Evolutionary conservation across 2,113 vertebrate genomes (phyloP), one percentile per base, ranked within the genome.

Genomic region (Pampusana beccarii): DNA sequence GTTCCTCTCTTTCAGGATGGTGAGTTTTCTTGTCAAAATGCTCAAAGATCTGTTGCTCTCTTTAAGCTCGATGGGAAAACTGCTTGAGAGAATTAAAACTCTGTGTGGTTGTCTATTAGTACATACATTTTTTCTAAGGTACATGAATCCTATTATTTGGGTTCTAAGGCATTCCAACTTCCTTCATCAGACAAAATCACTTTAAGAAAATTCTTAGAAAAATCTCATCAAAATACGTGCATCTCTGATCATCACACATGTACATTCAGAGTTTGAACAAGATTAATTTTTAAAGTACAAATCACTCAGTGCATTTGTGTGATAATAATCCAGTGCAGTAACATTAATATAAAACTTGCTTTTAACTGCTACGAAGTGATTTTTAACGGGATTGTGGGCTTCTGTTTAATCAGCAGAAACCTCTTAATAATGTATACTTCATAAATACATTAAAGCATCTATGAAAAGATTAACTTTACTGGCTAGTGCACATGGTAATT

Each of bases 21-120:
- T 97, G 29, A 79, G 44, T 96, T 97, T 95, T 92, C 96, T 97
- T 97, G 94, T 94, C 96, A 92, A 97, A 98, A 97, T 95, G 93
- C 84, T 96, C 74, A 85, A 96, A 94, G 92, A 96, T 91, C 34
- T 86, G 61, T 92, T 98, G 97, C 83, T 97, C 96, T 96, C 93
- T 97, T 97, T 94, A 95, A 89, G 78, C 18, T 84, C 48, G 38
- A 24, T 38, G 20, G 64, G 31, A 48, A 86, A 82, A 95, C 5
- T 77, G 44, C 70, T 86, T 84, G 73, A 46, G 26, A 96, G 69
- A 72, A 33, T 44, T 42, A 85, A 78, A 91, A 73, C n/a, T 77
- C 69, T 65, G 5, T 70, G 17, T 70, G 40, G 88, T 54, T 3
- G 2, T 66, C 23, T 80, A 16, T 56, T 44, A 60, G 10, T 25